Conservation (phyloP, 2,113 vertebrate species). For the Lepidothrix coronata region DNA sequence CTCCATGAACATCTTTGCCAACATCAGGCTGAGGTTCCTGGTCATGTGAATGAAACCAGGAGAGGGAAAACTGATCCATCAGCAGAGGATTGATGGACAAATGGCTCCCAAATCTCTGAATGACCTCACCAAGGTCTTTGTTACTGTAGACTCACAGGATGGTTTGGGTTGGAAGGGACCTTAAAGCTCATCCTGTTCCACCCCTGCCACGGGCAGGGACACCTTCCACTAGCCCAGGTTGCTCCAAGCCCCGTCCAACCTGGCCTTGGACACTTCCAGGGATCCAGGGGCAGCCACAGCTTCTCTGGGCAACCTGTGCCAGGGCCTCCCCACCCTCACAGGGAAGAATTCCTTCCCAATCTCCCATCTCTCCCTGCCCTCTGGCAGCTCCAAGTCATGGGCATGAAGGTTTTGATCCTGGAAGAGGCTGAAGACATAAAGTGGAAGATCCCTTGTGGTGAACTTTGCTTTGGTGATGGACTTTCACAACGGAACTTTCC, state of each 20-base stretch:
- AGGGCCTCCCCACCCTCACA: neutral
- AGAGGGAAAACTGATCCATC: neutral
- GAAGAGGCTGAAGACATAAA: too few relatives aligned
- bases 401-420: too few relatives aligned
- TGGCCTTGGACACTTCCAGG: neutral
- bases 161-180: neutral
- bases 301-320: neutral
- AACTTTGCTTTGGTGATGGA: neutral
- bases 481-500: neutral
- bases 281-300: neutral
- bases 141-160: too few relatives aligned
- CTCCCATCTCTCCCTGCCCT: neutral
- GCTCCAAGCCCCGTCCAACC: neutral
- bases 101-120: neutral
- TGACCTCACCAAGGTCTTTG: accelerated
- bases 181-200: neutral
- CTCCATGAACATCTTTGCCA: neutral
- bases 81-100: neutral
- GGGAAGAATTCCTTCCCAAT: neutral
- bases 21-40: neutral
- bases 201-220: neutral
- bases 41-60: too few relatives aligned
- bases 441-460: too few relatives aligned
- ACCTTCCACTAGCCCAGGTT: neutral
- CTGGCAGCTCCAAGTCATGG: neutral